Evolutionary conservation across 2,113 vertebrate species (phyloP).

Genomic region (Tragelaphus imberbis): DNA sequence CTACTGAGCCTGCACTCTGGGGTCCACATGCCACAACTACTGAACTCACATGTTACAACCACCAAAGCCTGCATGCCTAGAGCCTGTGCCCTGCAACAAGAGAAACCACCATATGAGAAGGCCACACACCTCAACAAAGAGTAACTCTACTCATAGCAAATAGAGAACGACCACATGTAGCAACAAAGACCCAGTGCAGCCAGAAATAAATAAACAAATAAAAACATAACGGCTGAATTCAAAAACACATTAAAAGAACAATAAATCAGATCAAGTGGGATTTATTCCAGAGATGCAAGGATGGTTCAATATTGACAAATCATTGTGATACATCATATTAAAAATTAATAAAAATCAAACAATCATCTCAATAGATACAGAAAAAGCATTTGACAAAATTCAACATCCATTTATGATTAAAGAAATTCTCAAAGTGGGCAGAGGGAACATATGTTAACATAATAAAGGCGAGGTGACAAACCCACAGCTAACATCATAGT

Average conservation of each 20-base stretch:
- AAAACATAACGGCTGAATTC: background rate
- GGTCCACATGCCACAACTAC: background rate
- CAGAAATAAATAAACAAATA: background rate
- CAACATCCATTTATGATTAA: background rate
- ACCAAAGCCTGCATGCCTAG: background rate
- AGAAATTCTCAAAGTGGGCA: background rate
- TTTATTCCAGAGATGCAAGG: background rate
- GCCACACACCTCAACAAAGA: rapidly evolving
- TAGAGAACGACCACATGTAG: rapidly evolving
- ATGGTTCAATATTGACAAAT: background rate
- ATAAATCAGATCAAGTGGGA: background rate
- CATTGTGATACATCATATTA: background rate
- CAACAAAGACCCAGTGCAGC: background rate
- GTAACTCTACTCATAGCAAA: background rate
- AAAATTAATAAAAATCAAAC: background rate
- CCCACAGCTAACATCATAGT: background rate
- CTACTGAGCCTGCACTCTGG: background rate
- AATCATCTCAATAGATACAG: background rate
- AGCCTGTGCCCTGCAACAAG: background rate
- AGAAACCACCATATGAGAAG: background rate
- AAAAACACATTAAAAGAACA: background rate
- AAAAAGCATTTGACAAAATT: background rate
- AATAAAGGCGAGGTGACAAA: background rate
- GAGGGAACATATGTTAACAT: background rate
- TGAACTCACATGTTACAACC: background rate